Percentiles rank a stretch among this genome's conserved stretches.
Evolutionary conservation across 1,140 invertebrate species (phyloP).

Genomic region (Drosophila burlai): DNA sequence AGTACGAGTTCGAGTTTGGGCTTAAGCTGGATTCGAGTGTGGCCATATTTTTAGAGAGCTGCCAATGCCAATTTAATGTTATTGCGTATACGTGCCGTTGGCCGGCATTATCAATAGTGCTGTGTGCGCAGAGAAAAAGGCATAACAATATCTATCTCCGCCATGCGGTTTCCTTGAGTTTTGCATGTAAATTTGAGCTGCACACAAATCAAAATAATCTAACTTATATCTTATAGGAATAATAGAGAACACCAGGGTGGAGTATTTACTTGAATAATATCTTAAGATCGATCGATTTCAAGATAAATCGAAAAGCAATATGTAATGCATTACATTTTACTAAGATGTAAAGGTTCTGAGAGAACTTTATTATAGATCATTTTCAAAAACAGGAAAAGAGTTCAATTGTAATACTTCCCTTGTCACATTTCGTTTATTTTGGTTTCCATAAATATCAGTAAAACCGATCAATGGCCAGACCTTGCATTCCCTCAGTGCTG

Average conservation of each 20-base stretch:
- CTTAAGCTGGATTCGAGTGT: conserved; percentile 39
- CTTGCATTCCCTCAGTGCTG: conserved; percentile 26
- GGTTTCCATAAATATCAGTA: neutral
- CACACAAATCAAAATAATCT: neutral
- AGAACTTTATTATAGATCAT: neutral
- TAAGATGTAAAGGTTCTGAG: neutral
- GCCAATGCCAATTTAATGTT: conserved; percentile 68
- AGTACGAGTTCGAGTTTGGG: conserved; percentile 4
- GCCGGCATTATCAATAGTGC: conserved; percentile 54
- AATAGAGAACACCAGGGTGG: neutral
- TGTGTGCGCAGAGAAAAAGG: conserved; percentile 20
- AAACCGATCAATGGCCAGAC: neutral
- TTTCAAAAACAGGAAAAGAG: neutral
- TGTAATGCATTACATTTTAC: neutral
- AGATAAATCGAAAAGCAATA: neutral
- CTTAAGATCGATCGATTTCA: neutral
- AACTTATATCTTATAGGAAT: neutral
- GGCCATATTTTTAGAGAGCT: conserved; percentile 67
- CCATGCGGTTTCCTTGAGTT: neutral
- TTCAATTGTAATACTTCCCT: too few species aligned
- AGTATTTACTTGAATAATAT: neutral
- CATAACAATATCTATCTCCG: conserved; percentile 4
- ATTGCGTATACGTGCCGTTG: conserved; percentile 76
- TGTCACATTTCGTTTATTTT: too few species aligned
- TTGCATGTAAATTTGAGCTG: neutral